Conservation (phyloP, 2,888 invertebrate genomes). For the Lordiphosa andalusiaca region DNA sequence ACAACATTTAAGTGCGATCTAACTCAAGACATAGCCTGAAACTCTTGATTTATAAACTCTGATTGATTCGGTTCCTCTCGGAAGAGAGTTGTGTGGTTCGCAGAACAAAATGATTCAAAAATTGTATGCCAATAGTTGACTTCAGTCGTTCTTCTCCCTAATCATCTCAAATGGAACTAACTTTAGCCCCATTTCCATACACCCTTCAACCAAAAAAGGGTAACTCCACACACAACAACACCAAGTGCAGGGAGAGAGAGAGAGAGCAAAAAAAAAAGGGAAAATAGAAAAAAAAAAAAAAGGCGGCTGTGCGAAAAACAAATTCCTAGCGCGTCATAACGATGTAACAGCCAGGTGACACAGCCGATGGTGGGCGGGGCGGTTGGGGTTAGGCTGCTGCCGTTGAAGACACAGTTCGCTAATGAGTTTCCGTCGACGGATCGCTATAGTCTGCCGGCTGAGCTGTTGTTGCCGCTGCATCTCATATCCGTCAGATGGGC, state of each 20-base stretch:
- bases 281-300: background rate
- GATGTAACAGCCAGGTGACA: conserved; percentile 45
- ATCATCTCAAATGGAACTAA: too few species aligned
- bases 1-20: too few species aligned
- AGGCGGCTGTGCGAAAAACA: conserved; percentile 19
- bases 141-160: too few species aligned
- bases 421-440: conserved; percentile 66
- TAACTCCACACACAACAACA: background rate
- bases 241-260: background rate
- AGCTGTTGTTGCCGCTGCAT: conserved; percentile 13
- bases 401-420: conserved; percentile 61
- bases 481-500: conserved; percentile 45
- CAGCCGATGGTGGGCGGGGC: conserved; percentile 9
- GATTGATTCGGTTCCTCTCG: too few species aligned
- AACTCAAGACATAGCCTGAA: too few species aligned
- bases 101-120: too few species aligned
- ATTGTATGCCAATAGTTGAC: too few species aligned
- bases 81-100: too few species aligned
- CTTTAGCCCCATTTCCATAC: too few species aligned
- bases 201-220: background rate
- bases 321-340: conserved; percentile 45
- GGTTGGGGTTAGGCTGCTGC: conserved; percentile 6
- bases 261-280: too few species aligned
- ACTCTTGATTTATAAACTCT: too few species aligned
- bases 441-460: conserved; percentile 13